Base-by-base conservation (phyloP, 1,140 invertebrate species). In the Zeugodacus cucurbitae region DNA sequence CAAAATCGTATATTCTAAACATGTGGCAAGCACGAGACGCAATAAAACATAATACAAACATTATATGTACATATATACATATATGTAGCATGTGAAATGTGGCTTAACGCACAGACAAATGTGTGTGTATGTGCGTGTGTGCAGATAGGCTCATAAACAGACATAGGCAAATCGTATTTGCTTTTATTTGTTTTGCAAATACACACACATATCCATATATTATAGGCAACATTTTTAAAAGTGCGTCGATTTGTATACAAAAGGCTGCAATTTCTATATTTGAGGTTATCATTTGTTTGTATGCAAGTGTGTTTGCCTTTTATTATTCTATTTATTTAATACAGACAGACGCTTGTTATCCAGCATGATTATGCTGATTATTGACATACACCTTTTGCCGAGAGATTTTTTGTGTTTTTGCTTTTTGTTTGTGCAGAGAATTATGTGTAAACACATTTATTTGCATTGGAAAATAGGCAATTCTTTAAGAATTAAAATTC, bases 341-440 rank as follows among this genome's bases (percentile, higher is more conserved):
- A 41, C 34, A 29, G 29, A 20, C 67, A 70, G 67, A 37, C 67
- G 67, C 67, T 70, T 70, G 67, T 70, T 70, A 70, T 20, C 32
- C 67, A 37, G 32, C 32, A 70, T 70, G 67, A 70, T 70, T 70
- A 70, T 70, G 67, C 67, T 70, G 32, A 37, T 70, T 70, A 70
- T 70, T 70, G 67, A n/a, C 67, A 70, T 11, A 70, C 20, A 70
- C 17, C 29, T 37, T 37, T 32, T 22, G 67, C 6, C 37, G 17
- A 70, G 67, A 70, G 37, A 37, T 70, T 37, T 70, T 37, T 34
- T 37, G 1, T 70, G n/a, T n/a, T n/a, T n/a, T n/a, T n/a, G n/a
- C n/a, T n/a, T n/a, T 37, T 34, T 37, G 1, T 70, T 37, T 70
- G 20, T 70, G 14, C 32, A 37, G 2, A 20, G 32, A 20, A 37